Evolutionary conservation across 2,113 vertebrate species (phyloP), one percentile per base, ranked within the genome.

Genomic region (Arizona elegans): DNA sequence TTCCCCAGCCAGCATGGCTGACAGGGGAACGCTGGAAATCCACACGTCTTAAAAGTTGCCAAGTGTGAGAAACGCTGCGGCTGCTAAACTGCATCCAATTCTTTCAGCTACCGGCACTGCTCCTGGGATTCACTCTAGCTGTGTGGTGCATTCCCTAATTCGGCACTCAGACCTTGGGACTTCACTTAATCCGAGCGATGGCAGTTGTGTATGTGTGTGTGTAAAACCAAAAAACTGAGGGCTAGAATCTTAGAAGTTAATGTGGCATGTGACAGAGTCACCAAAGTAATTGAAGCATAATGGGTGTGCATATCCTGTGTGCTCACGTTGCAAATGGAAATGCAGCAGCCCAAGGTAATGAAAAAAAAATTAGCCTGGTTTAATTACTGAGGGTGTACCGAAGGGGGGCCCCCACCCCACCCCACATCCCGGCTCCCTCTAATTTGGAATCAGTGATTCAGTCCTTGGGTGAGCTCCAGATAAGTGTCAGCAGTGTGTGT

Each of bases 401-500:
- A 90, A 62, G 17, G 38, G 38, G 54, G 90, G 26, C 4, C 24
- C 62, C 6, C 38, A 10, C 50, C 11, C 5, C 75, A 43, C 3
- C 75, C n/a, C 29, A 59, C n/a, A 8, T 26, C 55, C 81, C 54
- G 10, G 12, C 53, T 54, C 52, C 5, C 75, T 86, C 75, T 90
- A 59, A 65, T 65, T 62, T 86, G 89, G 92, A 86, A 90, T 52
- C 54, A 5, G 54, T 93, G 92, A 93, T 62, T 93, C 88, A 93
- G 92, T 89, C 24, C 5, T 85, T 65, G 43, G 53, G 65, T 53
- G 19, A 29, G 52, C 70, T 90, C 43, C 54, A 90, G 70, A 92
- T 29, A 24, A 81, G 29, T 86, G 92, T 62, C 59, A n/a, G 33
- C 26, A 21, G 47, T 70, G 26, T 38, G 52, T 59, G 50, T 26